Conservation (phyloP, 2,888 invertebrate species). For the Netelia fuscicornis region DNA sequence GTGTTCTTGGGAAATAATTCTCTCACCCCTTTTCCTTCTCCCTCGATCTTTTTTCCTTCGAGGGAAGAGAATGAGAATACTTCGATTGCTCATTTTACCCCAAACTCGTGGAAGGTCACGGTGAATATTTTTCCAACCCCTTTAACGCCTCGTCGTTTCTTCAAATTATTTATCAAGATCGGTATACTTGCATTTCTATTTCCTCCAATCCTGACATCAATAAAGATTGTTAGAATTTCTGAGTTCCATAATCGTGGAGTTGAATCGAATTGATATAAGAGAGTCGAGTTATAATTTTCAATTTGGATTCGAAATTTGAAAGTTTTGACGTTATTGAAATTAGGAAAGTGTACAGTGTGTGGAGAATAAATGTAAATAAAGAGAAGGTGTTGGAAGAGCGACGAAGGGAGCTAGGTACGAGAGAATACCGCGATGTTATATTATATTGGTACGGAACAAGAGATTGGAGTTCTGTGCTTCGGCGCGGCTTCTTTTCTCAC, state of each 20-base stretch:
- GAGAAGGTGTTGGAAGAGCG: not conserved
- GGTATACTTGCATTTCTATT: not conserved
- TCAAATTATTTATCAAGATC: not conserved
- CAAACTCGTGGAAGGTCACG: not conserved
- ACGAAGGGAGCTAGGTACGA: not conserved
- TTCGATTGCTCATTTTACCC: not conserved
- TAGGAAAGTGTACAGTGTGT: not conserved
- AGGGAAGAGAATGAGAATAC: not conserved
- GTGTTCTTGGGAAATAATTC: conserved; percentile 31
- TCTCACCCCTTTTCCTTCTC: conserved; percentile 3
- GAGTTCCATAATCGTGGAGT: too few relatives aligned
- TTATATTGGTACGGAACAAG: not conserved
- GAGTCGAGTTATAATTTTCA: too few relatives aligned
- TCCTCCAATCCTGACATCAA: too few relatives aligned
- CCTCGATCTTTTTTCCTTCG: not conserved
- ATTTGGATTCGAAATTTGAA: too few relatives aligned
- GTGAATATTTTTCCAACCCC: not conserved
- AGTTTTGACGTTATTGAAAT: too few relatives aligned
- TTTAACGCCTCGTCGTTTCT: not conserved
- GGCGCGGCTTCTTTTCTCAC: conserved; percentile 1
- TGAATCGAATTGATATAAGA: too few relatives aligned
- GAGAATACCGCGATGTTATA: not conserved
- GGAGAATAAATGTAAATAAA: not conserved
- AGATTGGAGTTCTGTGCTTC: conserved; percentile 9
- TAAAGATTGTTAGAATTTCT: too few relatives aligned